phyloP scores from a whole-genome alignment of 2,888 invertebrate genomes.

The Meta bourneti region DNA sequence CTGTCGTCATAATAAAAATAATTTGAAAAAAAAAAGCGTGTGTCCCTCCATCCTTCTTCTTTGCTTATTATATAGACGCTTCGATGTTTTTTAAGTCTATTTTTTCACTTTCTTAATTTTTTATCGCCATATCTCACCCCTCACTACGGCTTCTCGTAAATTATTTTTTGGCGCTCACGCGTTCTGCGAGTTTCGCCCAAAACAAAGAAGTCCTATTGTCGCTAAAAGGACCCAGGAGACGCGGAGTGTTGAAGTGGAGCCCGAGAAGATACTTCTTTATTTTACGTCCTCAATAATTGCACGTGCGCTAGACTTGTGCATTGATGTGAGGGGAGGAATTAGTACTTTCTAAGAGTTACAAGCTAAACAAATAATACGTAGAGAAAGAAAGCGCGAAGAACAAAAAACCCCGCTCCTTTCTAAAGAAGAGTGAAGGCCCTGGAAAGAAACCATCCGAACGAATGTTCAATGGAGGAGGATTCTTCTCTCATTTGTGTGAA shows the following conservation, averaged over 20 bases:
- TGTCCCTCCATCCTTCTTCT: constrained; percentile 2
- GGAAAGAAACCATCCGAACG: constrained; percentile 11
- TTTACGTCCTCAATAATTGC: constrained; percentile 61
- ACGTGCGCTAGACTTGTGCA: constrained; percentile 26
- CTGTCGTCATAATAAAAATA: constrained; percentile 61
- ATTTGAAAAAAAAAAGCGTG: constrained; percentile 37
- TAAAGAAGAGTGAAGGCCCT: constrained; percentile 24
- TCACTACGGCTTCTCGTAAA: neutral
- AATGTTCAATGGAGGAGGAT: neutral
- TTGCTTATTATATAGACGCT: constrained; percentile 53
- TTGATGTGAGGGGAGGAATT: constrained; percentile 49
- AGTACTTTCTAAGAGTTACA: constrained; percentile 52
- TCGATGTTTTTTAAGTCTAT: constrained; percentile 34
- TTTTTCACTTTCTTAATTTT: constrained; percentile 35
- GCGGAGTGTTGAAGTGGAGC: constrained; percentile 47
- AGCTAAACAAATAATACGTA: constrained; percentile 45
- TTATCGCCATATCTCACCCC: constrained; percentile 45
- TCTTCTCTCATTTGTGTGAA: constrained; percentile 4
- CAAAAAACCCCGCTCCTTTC: constrained; percentile 34
- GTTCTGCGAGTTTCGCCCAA: constrained; percentile 40
- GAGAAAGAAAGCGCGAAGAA: constrained; percentile 2
- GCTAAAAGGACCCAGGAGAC: constrained; percentile 70
- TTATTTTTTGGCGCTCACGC: neutral
- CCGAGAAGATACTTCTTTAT: constrained; percentile 39
- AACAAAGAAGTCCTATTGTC: constrained; percentile 62